Evolutionary conservation across 2,888 invertebrate genomes (phyloP), one percentile per base, ranked within the genome.

Genomic region (Augochlorella aurata): DNA sequence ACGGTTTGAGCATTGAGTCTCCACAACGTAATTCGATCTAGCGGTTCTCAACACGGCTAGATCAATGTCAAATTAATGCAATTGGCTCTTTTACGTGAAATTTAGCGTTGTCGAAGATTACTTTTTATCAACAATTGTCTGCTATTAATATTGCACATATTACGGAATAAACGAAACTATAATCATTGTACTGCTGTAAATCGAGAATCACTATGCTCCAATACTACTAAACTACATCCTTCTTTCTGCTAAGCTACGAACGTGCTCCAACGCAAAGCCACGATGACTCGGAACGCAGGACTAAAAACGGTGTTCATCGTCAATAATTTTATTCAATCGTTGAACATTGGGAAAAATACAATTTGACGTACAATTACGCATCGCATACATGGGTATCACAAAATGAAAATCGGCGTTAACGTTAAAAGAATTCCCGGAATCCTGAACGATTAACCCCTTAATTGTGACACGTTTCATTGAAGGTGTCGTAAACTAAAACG

Each of bases 331-430:
- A 74, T 74, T 74, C 10, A 38, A 47, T 58, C 29, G 29, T 9
- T 7, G 45, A 47, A n/a, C 68, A 58, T 68, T 24, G 29, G 65
- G 21, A 29, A 81, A 80, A 81, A 81, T 81, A 81, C 81, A 81
- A 10, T 50, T 52, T 61, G 21, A 45, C 18, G 3, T 14, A 14
- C 14, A 8, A 18, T 45, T 4, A 8, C 8, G 14, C n/a, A 12
- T 50, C 29, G 1, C 21, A 9, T 16, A 14, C 16, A 12, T 7
- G 12, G 5, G 4, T 0, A 12, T 16, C 24, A 29, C 1, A 45
- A 58, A 49, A 67, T 0, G 54, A 66, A 44, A 49, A n/a, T 47
- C n/a, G 12, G 21, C 9, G 1, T 10, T 45, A 45, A 54, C 12
- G 21, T 38, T n/a, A 68, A 50, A 29, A 44, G 16, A 49, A 29